phyloP scores from a whole-genome alignment of 1,140 invertebrate species.

The Lutraria rhynchaena region DNA sequence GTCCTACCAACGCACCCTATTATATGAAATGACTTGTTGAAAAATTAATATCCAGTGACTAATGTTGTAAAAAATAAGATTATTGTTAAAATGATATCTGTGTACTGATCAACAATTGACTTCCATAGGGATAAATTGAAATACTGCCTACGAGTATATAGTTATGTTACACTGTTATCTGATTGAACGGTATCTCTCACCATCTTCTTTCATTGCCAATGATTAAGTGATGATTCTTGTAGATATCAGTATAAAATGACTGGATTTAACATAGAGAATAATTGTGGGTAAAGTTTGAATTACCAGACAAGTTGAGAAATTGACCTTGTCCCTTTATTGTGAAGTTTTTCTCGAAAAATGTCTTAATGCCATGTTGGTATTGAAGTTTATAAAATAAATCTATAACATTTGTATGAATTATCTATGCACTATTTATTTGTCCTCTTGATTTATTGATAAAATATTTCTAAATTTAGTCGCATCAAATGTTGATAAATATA shows the following conservation, averaged over 20 bases:
- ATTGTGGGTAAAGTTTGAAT: constrained; percentile 36
- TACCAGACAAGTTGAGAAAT: too few relatives aligned
- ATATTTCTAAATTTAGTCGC: too few relatives aligned
- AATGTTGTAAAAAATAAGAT: not conserved
- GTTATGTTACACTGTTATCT: constrained; percentile 14
- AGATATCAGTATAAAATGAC: constrained; percentile 24
- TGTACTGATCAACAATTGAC: too few relatives aligned
- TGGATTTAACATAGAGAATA: constrained; percentile 20
- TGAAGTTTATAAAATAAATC: too few relatives aligned
- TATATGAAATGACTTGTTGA: not conserved
- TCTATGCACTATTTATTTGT: too few relatives aligned
- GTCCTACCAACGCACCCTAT: too few relatives aligned
- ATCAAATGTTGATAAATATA: too few relatives aligned
- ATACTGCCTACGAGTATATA: constrained; percentile 23
- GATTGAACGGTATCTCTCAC: constrained; percentile 19
- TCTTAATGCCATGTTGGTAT: constrained; percentile 8
- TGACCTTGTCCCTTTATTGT: not conserved
- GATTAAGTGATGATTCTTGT: constrained; percentile 38
- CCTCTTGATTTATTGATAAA: too few relatives aligned
- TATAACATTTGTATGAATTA: too few relatives aligned
- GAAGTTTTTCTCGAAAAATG: constrained; percentile 8
- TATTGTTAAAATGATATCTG: not conserved
- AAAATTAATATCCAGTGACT: constrained; percentile 4
- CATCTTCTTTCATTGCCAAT: constrained; percentile 40
- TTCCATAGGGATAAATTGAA: too few relatives aligned